phyloP scores from a whole-genome alignment of 1,140 invertebrate genomes.

The Drosophila tropicalis region DNA sequence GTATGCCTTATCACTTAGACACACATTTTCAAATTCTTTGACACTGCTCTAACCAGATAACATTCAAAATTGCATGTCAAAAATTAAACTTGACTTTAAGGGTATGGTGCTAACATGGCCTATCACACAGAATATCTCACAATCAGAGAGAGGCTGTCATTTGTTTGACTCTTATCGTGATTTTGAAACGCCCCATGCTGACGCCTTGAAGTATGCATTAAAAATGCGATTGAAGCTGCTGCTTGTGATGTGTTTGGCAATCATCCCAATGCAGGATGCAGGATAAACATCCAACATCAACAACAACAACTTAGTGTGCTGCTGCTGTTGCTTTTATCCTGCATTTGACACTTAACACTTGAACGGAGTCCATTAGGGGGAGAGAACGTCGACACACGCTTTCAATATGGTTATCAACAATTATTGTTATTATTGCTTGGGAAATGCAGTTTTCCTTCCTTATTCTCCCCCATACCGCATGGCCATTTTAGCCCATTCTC shows the following conservation, averaged over 20 bases:
- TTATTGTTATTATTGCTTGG: conserved; percentile 79
- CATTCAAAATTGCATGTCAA: conserved; percentile 50
- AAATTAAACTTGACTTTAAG: conserved; percentile 59
- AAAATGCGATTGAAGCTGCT: conserved; percentile 56
- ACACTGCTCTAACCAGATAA: conserved; percentile 36
- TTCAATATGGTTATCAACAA: conserved; percentile 76
- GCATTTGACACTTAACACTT: conserved; percentile 81
- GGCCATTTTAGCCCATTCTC: neutral
- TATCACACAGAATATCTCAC: conserved; percentile 36
- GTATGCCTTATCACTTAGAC: neutral
- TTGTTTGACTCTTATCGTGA: conserved; percentile 58
- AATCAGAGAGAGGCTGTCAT: conserved; percentile 37
- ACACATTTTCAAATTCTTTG: neutral
- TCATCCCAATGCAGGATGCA: conserved; percentile 31
- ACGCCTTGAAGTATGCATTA: conserved; percentile 57
- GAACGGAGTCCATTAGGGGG: conserved; percentile 68
- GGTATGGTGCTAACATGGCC: conserved; percentile 29
- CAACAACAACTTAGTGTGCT: conserved; percentile 61
- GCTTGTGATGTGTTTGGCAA: conserved; percentile 58
- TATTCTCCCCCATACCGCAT: neutral
- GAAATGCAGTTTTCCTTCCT: conserved; percentile 50
- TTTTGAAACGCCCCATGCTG: conserved; percentile 48
- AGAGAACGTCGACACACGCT: conserved; percentile 4
- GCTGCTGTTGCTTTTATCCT: conserved; percentile 68
- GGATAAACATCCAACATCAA: conserved; percentile 70